Evolutionary conservation across 1,140 invertebrate species (phyloP).

Genomic region (Camponotus vicinus): DNA sequence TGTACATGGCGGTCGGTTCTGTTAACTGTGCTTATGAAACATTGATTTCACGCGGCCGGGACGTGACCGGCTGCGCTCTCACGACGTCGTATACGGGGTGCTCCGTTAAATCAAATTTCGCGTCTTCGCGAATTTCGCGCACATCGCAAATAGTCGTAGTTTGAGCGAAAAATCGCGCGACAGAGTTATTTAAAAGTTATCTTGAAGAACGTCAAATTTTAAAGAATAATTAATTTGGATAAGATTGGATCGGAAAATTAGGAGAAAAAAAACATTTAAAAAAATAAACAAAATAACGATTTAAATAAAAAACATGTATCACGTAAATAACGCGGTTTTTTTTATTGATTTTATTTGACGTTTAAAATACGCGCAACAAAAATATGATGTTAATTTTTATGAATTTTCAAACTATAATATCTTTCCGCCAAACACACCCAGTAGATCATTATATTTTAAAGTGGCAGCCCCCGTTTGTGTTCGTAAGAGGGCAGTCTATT

Average conservation of each 20-base stretch:
- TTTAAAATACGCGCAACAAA: background rate
- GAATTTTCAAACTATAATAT: conserved; percentile 20
- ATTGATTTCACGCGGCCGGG: conserved; percentile 85
- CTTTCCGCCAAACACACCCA: conserved; percentile 66
- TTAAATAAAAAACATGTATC: background rate
- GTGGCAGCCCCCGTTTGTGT: conserved; percentile 32
- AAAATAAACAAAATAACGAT: background rate
- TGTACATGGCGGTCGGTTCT: conserved; percentile 82
- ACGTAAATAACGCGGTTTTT: background rate
- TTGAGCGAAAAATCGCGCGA: background rate
- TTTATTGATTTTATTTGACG: background rate
- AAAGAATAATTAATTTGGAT: background rate
- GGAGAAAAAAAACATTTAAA: background rate
- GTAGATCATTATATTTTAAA: conserved; percentile 69
- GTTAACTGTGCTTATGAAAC: conserved; percentile 86
- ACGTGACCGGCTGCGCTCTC: conserved; percentile 75
- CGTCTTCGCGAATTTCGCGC: conserved; percentile 22
- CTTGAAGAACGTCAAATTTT: background rate
- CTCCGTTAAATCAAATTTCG: conserved; percentile 60
- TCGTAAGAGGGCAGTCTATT: conserved; percentile 73
- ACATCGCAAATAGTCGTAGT: background rate
- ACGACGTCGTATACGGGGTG: conserved; percentile 81
- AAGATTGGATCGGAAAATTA: background rate
- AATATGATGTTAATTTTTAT: background rate
- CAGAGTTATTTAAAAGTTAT: background rate